phyloP scores from a whole-genome alignment of 2,113 vertebrate genomes.

The Micronycteris hirsuta region DNA sequence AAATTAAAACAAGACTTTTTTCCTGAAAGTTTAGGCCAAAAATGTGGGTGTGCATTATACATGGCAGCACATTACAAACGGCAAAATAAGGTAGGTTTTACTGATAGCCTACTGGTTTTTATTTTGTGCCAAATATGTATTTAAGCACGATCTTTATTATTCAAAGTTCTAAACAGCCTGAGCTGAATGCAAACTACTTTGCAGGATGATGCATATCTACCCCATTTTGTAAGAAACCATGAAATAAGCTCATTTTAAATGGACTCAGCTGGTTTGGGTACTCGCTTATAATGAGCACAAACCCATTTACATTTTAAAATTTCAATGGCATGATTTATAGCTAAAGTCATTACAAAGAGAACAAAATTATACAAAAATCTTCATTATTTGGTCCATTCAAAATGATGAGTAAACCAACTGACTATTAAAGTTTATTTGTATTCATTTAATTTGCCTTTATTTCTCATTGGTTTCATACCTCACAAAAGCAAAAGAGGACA shows the following conservation, averaged over 20 bases:
- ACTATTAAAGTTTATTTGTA: neutral
- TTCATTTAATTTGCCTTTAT: conserved; percentile 11
- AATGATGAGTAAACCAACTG: neutral
- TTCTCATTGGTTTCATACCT: neutral
- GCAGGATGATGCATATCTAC: neutral
- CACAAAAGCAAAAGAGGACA: neutral
- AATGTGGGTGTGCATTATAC: too few species aligned
- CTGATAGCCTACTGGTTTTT: neutral
- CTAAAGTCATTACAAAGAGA: conserved; percentile 19
- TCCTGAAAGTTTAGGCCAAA: too few species aligned
- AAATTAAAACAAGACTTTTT: too few species aligned
- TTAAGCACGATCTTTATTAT: neutral
- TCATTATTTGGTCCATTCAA: conserved; percentile 14
- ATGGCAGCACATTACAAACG: too few species aligned
- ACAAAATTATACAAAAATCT: neutral
- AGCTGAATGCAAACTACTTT: neutral
- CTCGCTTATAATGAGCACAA: neutral
- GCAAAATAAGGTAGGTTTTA: neutral
- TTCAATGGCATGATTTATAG: neutral
- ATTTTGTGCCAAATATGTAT: neutral
- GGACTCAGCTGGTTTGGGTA: neutral
- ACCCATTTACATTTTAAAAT: neutral
- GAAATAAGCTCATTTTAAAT: conserved; percentile 18
- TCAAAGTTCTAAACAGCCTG: neutral
- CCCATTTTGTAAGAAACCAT: neutral